Base-by-base conservation (phyloP, 2,888 invertebrate species). In the Meliscaeva auricollis region DNA sequence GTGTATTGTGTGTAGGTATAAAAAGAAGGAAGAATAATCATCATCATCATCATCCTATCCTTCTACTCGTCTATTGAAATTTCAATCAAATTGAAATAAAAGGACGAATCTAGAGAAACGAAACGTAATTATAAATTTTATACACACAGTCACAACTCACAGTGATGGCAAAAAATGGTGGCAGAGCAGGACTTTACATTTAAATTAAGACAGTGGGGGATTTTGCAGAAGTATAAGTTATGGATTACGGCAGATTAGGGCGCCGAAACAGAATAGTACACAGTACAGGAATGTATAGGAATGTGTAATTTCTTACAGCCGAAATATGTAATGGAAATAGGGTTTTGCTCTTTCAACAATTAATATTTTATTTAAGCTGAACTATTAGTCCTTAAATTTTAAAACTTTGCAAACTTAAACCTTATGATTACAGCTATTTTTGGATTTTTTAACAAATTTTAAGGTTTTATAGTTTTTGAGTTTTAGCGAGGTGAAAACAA, bases 71-170 rank as follows among this genome's bases (percentile, higher is more conserved):
- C 87, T 87, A 84, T 87, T 87, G 87, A 87, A 84, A 87, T 87
- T 78, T 87, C 87, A 87, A 87, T 87, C 87, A 84, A 87, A 84
- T 69, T 84, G 81, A 87, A 84, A 85, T 80, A 85, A 85, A 66
- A 85, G 85, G 73, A 80, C 48, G 80, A 84, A 80, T 84, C 75
- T 62, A 76, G 80, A 84, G 80, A 74, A 76, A 77, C 79, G 83
- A 87, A 87, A 79, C 87, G 87, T 87, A 87, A 87, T 87, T 87
- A 87, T 87, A 87, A 87, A 87, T 76, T 62, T 60, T 84, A 50
- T 85, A 68, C 80, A 75, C 69, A 82, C 80, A 83, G 50, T 60
- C 78, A 64, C 69, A 83, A 69, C 44, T 60, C 78, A 64, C 69
- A 83, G 64, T 56, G 41, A 64, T 56, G 32, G 73, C 73, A 26